These are phyloP conservation scores for Branchipolynoe longqiensis DNA, from an alignment of 2,888 invertebrate species.

Conservation along the genomic window DNA sequence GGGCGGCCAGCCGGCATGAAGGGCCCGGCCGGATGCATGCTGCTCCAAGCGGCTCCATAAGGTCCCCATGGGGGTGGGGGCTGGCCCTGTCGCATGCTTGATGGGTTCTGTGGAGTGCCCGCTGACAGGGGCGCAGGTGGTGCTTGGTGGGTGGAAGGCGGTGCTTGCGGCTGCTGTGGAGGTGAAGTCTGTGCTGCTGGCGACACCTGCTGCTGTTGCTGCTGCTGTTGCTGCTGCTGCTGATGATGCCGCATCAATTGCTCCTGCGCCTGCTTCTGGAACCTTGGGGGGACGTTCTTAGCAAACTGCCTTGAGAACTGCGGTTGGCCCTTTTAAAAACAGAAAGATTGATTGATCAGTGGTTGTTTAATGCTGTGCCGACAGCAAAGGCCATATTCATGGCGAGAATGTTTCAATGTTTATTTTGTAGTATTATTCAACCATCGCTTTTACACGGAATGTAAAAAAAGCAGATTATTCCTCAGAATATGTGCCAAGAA, in stretches of 20 bases:
- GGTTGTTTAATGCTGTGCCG: too few species aligned
- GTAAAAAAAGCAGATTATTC: too few species aligned
- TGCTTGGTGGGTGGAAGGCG: constrained; percentile 65
- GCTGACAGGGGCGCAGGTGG: too few species aligned
- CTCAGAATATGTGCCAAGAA: too few species aligned
- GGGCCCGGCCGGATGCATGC: constrained; percentile 71
- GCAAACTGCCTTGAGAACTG: constrained; percentile 59
- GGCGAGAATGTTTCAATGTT: too few species aligned
- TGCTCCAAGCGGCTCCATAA: constrained; percentile 68
- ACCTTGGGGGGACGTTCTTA: constrained; percentile 90
- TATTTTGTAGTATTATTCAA: too few species aligned
- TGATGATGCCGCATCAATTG: constrained; percentile 56
- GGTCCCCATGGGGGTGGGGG: constrained; percentile 75
- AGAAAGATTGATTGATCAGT: too few species aligned
- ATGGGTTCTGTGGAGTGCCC: constrained; percentile 69
- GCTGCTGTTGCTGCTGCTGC: constrained; percentile 29
- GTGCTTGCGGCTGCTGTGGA: constrained; percentile 61
- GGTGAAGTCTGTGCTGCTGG: constrained; percentile 25
- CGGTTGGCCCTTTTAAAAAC: constrained; percentile 12
- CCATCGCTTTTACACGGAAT: too few species aligned
- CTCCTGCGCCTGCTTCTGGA: constrained; percentile 71
- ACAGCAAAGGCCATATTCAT: too few species aligned
- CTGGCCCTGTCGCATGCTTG: constrained; percentile 77
- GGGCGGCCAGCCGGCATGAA: constrained; percentile 75
- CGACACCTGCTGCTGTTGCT: constrained; percentile 52